These are phyloP conservation scores for Clarias pachynema DNA, from an alignment of 2,797 vertebrate species.

Conservation along the genomic window DNA sequence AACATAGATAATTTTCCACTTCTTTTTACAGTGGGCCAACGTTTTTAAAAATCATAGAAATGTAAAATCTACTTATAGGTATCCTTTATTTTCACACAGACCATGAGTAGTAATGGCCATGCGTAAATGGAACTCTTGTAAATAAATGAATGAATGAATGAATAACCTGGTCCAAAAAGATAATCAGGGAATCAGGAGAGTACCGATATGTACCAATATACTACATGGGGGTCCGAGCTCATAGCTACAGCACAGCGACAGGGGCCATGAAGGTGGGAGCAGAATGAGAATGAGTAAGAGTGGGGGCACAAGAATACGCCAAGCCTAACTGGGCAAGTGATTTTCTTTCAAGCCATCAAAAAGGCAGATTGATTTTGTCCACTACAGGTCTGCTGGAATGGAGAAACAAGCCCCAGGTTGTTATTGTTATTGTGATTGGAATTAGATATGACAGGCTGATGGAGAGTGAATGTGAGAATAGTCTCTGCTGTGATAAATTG, in stretches of 20 bases:
- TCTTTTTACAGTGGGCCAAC: neutral
- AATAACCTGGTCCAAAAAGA: constrained; percentile 58
- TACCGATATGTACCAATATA: constrained; percentile 93
- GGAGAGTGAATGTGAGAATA: constrained; percentile 77
- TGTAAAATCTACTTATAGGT: neutral
- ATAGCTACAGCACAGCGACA: constrained; percentile 72
- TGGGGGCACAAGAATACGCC: constrained; percentile 63
- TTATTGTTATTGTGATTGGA: constrained; percentile 82
- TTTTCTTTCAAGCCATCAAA: constrained; percentile 83
- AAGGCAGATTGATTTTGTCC: constrained; percentile 94
- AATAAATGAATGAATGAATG: neutral
- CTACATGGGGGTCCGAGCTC: constrained; percentile 68
- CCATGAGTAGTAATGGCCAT: neutral
- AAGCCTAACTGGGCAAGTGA: constrained; percentile 83
- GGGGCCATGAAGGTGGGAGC: neutral
- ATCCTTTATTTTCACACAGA: neutral
- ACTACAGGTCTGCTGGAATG: constrained; percentile 78
- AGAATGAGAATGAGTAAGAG: constrained; percentile 53
- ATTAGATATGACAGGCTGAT: constrained; percentile 85
- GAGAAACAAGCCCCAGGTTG: constrained; percentile 83
- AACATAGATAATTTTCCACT: neutral
- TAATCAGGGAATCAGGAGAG: constrained; percentile 90
- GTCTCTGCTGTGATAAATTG: constrained; percentile 25
- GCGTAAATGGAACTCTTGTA: neutral
- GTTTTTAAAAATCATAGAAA: neutral